These are phyloP conservation scores for Chrysaora quinquecirrha DNA, from an alignment of 30 jellyfish, hydroid and myxozoan species.

Conservation along the genomic window DNA sequence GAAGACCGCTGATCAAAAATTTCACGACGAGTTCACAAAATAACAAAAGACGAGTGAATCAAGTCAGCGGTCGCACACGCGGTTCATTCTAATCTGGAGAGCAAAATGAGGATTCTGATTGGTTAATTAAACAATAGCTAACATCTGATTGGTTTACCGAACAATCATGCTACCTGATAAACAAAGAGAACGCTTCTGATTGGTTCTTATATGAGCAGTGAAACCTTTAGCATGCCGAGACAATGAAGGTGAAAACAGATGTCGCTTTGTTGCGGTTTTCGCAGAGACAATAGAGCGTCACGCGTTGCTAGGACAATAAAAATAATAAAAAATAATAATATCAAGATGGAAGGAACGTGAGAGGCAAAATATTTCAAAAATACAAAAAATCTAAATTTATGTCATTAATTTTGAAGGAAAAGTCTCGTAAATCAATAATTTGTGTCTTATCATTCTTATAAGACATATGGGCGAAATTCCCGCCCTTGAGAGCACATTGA, in stretches of 20 bases:
- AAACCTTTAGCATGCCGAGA: background rate
- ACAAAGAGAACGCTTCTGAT: background rate
- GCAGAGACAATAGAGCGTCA: background rate
- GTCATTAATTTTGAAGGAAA: too few relatives aligned
- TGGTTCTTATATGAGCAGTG: background rate
- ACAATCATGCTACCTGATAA: too few relatives aligned
- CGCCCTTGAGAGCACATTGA: too few relatives aligned
- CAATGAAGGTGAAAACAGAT: background rate
- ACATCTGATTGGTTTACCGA: background rate
- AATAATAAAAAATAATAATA: too few relatives aligned
- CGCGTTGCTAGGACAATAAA: background rate
- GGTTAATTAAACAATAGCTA: background rate
- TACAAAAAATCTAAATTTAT: too few relatives aligned
- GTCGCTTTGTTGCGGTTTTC: background rate
- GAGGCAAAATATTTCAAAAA: too few relatives aligned
- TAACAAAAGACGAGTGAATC: constrained; percentile 51
- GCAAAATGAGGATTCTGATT: background rate
- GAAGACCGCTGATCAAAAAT: constrained; percentile 66
- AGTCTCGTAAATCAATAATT: too few relatives aligned
- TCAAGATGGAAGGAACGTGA: too few relatives aligned
- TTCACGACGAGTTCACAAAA: constrained; percentile 30
- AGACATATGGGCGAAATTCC: too few relatives aligned
- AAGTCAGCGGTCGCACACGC: constrained; percentile 61
- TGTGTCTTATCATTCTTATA: too few relatives aligned
- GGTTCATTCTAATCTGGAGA: background rate